These are phyloP conservation scores for Cyanoramphus novaezelandiae DNA, from an alignment of 2,113 vertebrate genomes.

Conservation along the genomic window DNA sequence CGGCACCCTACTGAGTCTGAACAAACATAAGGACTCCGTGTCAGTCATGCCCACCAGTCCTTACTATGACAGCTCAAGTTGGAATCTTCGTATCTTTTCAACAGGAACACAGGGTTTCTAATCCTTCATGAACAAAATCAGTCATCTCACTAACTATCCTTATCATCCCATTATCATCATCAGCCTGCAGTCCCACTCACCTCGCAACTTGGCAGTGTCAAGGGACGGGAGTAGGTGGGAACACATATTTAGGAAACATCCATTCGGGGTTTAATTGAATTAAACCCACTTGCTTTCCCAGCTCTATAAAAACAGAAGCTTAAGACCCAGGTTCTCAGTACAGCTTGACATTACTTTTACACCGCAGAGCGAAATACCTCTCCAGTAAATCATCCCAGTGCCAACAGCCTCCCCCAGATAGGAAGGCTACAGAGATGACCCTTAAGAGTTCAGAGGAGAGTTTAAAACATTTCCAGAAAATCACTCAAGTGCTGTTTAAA, in stretches of 20 bases:
- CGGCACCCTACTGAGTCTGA: neutral
- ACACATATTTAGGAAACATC: neutral
- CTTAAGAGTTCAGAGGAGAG: slow-evolving; percentile 42
- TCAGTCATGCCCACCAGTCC: neutral
- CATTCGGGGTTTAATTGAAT: neutral
- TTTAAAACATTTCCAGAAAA: slow-evolving; percentile 59
- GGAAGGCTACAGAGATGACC: slow-evolving; percentile 26
- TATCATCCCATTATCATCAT: neutral
- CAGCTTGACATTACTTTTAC: neutral
- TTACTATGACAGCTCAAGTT: neutral
- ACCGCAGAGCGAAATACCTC: neutral
- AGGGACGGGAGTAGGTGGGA: neutral
- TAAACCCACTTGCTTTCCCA: slow-evolving; percentile 15
- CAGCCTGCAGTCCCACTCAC: neutral
- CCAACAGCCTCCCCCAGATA: neutral
- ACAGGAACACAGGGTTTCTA: neutral
- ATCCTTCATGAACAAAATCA: neutral
- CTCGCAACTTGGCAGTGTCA: neutral
- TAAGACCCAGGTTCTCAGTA: neutral
- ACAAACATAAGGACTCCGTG: neutral
- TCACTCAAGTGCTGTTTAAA: slow-evolving; percentile 58
- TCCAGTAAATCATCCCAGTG: slow-evolving; percentile 32
- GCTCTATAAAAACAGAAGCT: neutral
- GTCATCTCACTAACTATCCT: neutral
- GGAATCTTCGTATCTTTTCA: neutral